Conservation (phyloP, 2,113 vertebrate species). For the Carassius gibelio region DNA sequence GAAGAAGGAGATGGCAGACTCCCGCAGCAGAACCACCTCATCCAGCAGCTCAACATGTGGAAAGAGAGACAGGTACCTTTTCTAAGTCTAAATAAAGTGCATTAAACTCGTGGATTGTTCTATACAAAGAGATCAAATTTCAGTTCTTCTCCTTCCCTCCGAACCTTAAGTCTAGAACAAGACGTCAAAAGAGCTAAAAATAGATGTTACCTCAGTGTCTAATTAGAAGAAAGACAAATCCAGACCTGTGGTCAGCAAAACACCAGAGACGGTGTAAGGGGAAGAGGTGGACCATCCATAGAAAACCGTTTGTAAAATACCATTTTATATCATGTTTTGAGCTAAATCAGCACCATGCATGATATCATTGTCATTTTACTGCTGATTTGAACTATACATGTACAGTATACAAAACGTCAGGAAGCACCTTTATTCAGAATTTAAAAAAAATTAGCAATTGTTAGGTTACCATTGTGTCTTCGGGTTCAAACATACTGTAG, state of each 20-base stretch:
- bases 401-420: neutral
- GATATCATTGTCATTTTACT: neutral
- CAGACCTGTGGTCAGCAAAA: neutral
- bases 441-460: neutral
- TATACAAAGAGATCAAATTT: neutral
- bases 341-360: neutral
- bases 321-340: neutral
- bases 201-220: slow-evolving; percentile 5
- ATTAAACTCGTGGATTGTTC: neutral
- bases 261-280: neutral
- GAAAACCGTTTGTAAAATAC: neutral
- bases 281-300: neutral
- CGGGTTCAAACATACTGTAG: neutral
- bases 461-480: neutral
- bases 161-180: neutral
- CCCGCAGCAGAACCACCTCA: slow-evolving; percentile 82
- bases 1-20: slow-evolving; percentile 77
- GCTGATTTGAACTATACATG: neutral
- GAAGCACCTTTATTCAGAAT: too few species aligned
- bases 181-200: slow-evolving; percentile 13
- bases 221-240: slow-evolving; percentile 2
- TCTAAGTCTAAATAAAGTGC: neutral
- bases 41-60: slow-evolving; percentile 83
- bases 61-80: slow-evolving; percentile 75
- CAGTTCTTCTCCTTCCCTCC: neutral